phyloP scores from a whole-genome alignment of 1,140 invertebrate genomes.

The Tetraneura akinire region DNA sequence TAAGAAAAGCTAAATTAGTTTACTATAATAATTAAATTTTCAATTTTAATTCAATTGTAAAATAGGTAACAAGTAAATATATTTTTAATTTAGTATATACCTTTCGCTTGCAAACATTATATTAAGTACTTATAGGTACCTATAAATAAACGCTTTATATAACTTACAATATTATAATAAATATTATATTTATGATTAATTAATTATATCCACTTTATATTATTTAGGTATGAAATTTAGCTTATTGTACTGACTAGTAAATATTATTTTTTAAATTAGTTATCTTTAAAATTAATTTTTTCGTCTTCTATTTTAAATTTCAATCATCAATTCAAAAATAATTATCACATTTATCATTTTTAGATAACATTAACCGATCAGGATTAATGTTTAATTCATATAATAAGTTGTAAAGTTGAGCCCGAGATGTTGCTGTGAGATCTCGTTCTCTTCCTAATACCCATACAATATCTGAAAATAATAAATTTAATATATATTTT shows the following conservation, averaged over 20 bases:
- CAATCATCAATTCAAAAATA: neutral
- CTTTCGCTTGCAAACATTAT: too few relatives aligned
- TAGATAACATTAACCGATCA: slow-evolving; percentile 67
- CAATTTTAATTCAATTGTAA: too few relatives aligned
- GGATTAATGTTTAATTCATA: slow-evolving; percentile 64
- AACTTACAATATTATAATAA: too few relatives aligned
- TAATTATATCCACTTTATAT: too few relatives aligned
- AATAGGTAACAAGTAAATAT: too few relatives aligned
- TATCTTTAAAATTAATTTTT: neutral
- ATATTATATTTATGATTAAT: too few relatives aligned
- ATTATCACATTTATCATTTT: slow-evolving; percentile 65
- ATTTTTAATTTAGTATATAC: too few relatives aligned
- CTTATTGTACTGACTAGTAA: slow-evolving; percentile 41
- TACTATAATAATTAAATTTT: too few relatives aligned
- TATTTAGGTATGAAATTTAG: neutral
- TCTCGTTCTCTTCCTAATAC: slow-evolving; percentile 65
- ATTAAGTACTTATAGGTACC: too few relatives aligned
- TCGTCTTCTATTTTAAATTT: slow-evolving; percentile 4
- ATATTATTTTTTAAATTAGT: neutral
- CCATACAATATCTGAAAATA: slow-evolving; percentile 66
- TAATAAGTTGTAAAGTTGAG: slow-evolving; percentile 65
- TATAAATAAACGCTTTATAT: too few relatives aligned
- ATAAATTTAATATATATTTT: neutral
- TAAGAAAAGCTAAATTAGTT: too few relatives aligned
- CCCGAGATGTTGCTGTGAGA: slow-evolving; percentile 63